Conservation (phyloP, 2,113 vertebrate genomes). For the Ptychochromis oligacanthus region DNA sequence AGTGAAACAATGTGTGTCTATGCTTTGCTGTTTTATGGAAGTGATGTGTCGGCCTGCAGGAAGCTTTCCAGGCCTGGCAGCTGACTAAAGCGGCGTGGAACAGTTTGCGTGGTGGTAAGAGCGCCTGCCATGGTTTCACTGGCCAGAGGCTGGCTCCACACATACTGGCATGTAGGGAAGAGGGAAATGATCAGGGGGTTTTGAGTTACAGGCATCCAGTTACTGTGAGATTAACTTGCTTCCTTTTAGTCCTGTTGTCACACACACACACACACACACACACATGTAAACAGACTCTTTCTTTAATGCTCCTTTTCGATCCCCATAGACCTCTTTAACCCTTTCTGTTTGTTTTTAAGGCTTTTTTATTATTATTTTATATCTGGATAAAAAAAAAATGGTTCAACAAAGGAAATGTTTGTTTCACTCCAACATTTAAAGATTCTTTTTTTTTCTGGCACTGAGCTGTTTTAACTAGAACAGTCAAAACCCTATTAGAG, state of each 20-base stretch:
- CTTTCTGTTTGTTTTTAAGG: not conserved
- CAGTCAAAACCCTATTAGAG: not conserved
- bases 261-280: not conserved
- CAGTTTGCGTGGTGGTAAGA: not conserved
- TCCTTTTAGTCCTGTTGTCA: not conserved
- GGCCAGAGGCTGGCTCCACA: slow-evolving; percentile 16
- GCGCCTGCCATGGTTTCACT: not conserved
- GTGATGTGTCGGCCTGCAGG: not conserved
- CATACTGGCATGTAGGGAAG: not conserved
- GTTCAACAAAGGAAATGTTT: not conserved
- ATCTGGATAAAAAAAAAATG: not conserved
- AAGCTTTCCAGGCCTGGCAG: slow-evolving; percentile 17
- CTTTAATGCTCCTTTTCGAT: not conserved
- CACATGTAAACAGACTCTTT: not conserved
- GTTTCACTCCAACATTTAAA: not conserved
- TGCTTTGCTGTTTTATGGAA: slow-evolving; percentile 1
- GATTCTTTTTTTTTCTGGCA: not conserved
- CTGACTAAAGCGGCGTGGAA: not conserved
- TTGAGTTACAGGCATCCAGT: not conserved
- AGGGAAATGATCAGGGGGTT: not conserved
- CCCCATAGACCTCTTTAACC: not conserved
- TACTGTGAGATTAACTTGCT: not conserved
- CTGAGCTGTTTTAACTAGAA: not conserved
- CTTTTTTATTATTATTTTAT: not conserved
- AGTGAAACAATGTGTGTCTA: not conserved